Conservation (phyloP, 2,888 invertebrate genomes). For the Nectonema munidae region DNA sequence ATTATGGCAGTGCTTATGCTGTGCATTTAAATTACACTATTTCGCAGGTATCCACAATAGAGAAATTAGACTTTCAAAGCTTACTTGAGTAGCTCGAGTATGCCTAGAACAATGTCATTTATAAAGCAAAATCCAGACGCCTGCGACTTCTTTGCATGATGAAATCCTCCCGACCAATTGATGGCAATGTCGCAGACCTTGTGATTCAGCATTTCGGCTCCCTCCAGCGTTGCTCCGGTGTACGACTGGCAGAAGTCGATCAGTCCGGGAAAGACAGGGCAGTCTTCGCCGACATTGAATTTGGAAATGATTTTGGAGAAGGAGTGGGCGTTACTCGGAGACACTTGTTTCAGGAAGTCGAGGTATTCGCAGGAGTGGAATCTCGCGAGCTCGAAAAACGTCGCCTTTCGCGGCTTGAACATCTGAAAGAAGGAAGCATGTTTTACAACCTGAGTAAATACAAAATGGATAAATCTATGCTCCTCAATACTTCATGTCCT, state of each 20-base stretch:
- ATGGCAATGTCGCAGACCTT: conserved; percentile 60
- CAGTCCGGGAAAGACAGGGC: conserved; percentile 43
- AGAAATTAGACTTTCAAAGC: no score
- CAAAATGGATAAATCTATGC: no score
- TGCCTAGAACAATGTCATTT: conserved; percentile 88
- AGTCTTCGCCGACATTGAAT: conserved; percentile 93
- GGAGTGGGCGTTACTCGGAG: conserved; percentile 64
- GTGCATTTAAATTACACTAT: no score
- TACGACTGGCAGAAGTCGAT: conserved; percentile 92
- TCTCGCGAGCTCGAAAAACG: conserved; percentile 73
- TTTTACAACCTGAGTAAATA: no score
- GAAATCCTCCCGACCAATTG: conserved; percentile 93
- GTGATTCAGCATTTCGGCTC: conserved; percentile 73
- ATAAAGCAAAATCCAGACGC: conserved; percentile 98
- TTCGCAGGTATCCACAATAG: no score
- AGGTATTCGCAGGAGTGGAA: conserved; percentile 96
- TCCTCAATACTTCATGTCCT: no score
- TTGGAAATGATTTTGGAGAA: conserved; percentile 65
- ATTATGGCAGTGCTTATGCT: no score
- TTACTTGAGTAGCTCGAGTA: conserved; percentile 48
- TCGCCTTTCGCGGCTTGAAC: conserved; percentile 65
- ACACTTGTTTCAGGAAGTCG: conserved; percentile 68
- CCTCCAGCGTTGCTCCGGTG: conserved; percentile 82
- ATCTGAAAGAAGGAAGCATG: conserved; percentile 30
- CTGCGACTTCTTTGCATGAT: conserved; percentile 73